phyloP scores from a whole-genome alignment of 2,113 vertebrate genomes.

The Bufo bufo region DNA sequence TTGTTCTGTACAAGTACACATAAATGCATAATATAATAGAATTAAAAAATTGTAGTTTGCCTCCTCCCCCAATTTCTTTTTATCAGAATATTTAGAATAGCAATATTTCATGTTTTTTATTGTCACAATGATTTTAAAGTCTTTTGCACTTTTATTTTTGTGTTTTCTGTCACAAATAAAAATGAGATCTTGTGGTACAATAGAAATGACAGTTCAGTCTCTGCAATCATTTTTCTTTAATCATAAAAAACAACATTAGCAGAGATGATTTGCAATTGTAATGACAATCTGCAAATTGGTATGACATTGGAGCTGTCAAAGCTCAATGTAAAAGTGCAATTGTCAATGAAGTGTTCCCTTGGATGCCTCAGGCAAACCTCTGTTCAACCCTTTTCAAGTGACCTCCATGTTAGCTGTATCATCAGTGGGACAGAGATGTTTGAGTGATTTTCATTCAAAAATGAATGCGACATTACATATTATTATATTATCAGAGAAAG shows the following conservation, averaged over 20 bases:
- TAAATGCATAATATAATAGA: neutral
- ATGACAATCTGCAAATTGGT: constrained; percentile 56
- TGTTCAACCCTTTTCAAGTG: constrained; percentile 43
- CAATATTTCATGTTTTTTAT: neutral
- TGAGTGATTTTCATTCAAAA: constrained; percentile 41
- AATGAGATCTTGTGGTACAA: constrained; percentile 9
- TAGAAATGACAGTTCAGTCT: constrained; percentile 18
- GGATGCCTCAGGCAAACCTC: constrained; percentile 45
- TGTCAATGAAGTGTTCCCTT: constrained; percentile 47
- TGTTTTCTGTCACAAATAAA: neutral
- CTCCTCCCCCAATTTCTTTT: neutral
- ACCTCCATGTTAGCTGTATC: constrained; percentile 48
- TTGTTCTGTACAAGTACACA: neutral
- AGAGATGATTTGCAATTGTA: constrained; percentile 55
- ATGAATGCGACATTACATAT: constrained; percentile 20
- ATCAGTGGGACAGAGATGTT: constrained; percentile 22
- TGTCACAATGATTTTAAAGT: neutral
- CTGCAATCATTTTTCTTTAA: constrained; percentile 50
- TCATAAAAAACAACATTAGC: constrained; percentile 50
- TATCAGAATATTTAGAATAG: neutral
- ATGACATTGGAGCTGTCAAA: constrained; percentile 57
- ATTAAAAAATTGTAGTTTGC: neutral
- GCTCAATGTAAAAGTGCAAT: constrained; percentile 51
- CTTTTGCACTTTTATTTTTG: neutral
- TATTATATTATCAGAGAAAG: neutral